These are phyloP conservation scores for Aegotheles bennettii DNA, from an alignment of 2,113 vertebrate genomes.

Conservation along the genomic window DNA sequence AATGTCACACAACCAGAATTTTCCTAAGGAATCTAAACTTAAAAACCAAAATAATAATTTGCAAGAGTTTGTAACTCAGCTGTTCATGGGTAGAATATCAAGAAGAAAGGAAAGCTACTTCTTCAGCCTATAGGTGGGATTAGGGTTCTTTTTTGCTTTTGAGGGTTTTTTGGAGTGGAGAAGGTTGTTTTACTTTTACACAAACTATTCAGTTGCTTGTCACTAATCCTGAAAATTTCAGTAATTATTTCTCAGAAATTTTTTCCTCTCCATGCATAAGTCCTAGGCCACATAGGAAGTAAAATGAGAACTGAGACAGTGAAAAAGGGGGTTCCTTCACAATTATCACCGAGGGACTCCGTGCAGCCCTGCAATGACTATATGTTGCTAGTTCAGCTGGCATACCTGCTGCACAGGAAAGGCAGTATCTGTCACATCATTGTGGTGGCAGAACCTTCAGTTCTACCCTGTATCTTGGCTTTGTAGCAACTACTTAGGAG, in stretches of 20 bases:
- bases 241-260: neutral
- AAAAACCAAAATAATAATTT: neutral
- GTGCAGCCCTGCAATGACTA: neutral
- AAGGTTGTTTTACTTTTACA: neutral
- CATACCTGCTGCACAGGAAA: neutral
- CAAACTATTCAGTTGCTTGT: neutral
- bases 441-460: neutral
- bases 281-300: neutral
- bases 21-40: neutral
- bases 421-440: rapidly evolving
- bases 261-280: neutral
- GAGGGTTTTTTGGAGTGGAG: neutral
- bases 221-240: neutral
- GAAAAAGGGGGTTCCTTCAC: neutral
- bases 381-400: neutral
- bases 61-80: neutral
- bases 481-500: neutral
- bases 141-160: neutral
- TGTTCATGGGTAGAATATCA: neutral
- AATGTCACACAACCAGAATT: neutral
- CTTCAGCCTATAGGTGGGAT: neutral
- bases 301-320: neutral
- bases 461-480: neutral
- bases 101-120: neutral
- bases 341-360: neutral